phyloP scores from a whole-genome alignment of 2,888 invertebrate genomes.

The Pterobdella sp. region DNA sequence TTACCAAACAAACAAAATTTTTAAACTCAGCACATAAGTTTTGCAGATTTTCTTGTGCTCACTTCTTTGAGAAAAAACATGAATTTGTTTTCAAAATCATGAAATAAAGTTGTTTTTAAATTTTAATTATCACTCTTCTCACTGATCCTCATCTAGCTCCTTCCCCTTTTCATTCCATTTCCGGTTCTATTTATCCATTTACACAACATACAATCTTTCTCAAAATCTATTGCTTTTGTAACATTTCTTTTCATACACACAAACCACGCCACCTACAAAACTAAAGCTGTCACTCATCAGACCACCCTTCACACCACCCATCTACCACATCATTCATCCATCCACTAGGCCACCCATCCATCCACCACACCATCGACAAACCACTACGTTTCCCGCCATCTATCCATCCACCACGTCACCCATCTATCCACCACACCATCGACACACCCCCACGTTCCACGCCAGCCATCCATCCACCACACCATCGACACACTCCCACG shows the following conservation, averaged over 20 bases:
- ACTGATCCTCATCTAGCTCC: not conserved
- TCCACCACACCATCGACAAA: not conserved
- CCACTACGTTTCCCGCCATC: not conserved
- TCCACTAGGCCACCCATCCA: not conserved
- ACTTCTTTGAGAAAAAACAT: no score
- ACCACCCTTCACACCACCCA: not conserved
- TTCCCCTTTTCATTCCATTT: not conserved
- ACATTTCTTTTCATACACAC: not conserved
- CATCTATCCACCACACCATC: not conserved
- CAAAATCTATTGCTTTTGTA: not conserved
- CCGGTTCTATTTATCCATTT: not conserved
- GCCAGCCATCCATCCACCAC: not conserved
- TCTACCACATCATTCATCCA: not conserved
- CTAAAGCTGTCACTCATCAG: not conserved
- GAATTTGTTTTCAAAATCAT: no score
- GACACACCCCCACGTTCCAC: not conserved
- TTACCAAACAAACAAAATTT: no score
- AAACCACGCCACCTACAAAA: not conserved
- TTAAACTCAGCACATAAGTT: no score
- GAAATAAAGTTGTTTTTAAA: no score
- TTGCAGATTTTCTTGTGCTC: no score
- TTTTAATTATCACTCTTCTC: not conserved
- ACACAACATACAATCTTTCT: not conserved
- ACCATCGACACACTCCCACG: not conserved
- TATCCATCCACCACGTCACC: not conserved